phyloP scores from a whole-genome alignment of 2,888 invertebrate genomes.

The Drosophila stalkeri region DNA sequence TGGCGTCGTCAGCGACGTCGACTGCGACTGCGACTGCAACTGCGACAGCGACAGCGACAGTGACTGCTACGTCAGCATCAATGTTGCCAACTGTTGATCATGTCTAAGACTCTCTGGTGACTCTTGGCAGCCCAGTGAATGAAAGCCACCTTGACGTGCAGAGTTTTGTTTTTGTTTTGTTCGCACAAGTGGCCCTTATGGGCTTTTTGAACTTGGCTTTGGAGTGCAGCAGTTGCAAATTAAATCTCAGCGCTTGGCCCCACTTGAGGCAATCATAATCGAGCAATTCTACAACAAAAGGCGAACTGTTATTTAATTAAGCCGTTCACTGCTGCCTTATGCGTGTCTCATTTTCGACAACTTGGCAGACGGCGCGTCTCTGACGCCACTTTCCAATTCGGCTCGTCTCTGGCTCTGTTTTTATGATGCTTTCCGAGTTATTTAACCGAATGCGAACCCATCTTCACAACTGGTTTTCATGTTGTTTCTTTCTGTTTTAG shows the following conservation, averaged over 20 bases:
- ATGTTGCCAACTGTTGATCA: conserved; percentile 67
- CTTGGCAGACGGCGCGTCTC: conserved; percentile 39
- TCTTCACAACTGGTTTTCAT: conserved; percentile 58
- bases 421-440: conserved; percentile 49
- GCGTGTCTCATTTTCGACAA: conserved; percentile 51
- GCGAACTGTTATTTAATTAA: conserved; percentile 51
- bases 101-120: conserved; percentile 30
- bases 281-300: conserved; percentile 50
- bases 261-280: conserved; percentile 58
- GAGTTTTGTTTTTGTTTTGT: conserved; percentile 14
- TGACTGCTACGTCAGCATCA: conserved; percentile 47
- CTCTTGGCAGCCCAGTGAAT: conserved; percentile 62
- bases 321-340: conserved; percentile 43
- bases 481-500: conserved; percentile 49
- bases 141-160: conserved; percentile 55
- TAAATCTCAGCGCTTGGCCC: conserved; percentile 27
- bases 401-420: conserved; percentile 16
- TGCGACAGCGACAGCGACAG: conserved; percentile 6
- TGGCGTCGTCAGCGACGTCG: conserved; percentile 16
- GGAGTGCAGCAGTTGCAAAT: conserved; percentile 55
- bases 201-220: conserved; percentile 72
- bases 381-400: conserved; percentile 50
- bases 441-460: conserved; percentile 46
- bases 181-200: conserved; percentile 55
- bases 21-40: conserved; percentile 11